Base-by-base conservation (phyloP, 2,113 vertebrate genomes). In the Macaca nemestrina region DNA sequence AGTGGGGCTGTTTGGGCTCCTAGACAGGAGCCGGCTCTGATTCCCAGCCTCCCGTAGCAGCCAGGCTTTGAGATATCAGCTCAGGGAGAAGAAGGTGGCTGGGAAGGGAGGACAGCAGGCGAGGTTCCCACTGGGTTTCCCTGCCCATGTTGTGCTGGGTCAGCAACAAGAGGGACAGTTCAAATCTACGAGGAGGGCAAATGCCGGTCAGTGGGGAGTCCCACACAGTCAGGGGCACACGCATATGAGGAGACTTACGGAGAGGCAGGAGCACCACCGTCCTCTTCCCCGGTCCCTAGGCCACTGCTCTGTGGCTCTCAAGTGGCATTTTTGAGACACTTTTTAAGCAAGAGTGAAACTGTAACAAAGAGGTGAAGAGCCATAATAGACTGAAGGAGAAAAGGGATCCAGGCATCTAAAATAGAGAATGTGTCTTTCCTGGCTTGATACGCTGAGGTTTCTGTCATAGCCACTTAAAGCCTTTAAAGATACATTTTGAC, bases 401-500 rank as follows among this genome's bases (percentile, higher is more conserved):
- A 70, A 79, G 43, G 59, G 35, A 5, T 97, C 64, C 2, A 52
- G 20, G 10, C 90, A 43, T 55, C 32, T 94, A 2, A 80, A 30
- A 87, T 86, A 80, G 90, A 67, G 23, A 90, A 64, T 97, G 78
- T 50, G 81, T 97, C 35, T 97, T 80, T 23, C 92, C 20, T 67
- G 38, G 73, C 35, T 76, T 17, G 9, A 52, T 79, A 92, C 27
- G 57, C 45, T 88, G 89, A 61, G 90, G 85, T 22, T 83, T 80
- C 38, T 59, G 32, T n/a, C 14, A 83, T n/a, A 55, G 7, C 70
- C 86, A 85, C 57, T 27, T 23, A 89, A 80, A 70, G 23, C 23
- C 80, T 91, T 95, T 45, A 27, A 61, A 95, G 94, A 22, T 23
- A 92, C 48, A 38, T 48, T 81, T 59, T 25, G n/a, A 97, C 85